phyloP scores from a whole-genome alignment of 1,140 invertebrate species.

The Lordiphosa collinella region DNA sequence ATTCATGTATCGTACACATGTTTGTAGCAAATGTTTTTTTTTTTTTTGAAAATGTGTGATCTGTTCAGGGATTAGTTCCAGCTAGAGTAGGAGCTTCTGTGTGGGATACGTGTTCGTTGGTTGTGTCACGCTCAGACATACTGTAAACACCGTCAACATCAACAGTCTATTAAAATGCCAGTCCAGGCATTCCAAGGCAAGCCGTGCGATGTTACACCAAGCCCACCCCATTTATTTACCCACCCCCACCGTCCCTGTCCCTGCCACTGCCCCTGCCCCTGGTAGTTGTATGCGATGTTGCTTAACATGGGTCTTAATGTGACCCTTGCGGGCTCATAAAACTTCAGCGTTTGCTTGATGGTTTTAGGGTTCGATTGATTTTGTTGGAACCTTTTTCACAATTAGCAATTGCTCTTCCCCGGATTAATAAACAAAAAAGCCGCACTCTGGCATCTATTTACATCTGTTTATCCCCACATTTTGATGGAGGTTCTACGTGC shows the following conservation, averaged over 20 bases:
- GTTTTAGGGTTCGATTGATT: slow-evolving; percentile 13
- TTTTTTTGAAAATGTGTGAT: no score
- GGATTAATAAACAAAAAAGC: no score
- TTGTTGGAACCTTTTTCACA: neutral
- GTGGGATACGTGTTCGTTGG: slow-evolving; percentile 27
- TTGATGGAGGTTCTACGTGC: slow-evolving; percentile 1
- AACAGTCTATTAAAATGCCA: slow-evolving; percentile 75
- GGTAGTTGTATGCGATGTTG: slow-evolving; percentile 40
- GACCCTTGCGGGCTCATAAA: slow-evolving; percentile 77
- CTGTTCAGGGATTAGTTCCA: no score
- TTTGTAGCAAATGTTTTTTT: no score
- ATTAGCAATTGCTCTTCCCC: no score
- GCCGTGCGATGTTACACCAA: slow-evolving; percentile 52
- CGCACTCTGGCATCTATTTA: neutral
- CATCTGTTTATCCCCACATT: neutral
- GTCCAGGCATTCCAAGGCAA: slow-evolving; percentile 46
- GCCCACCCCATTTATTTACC: slow-evolving; percentile 1
- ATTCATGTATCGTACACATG: no score
- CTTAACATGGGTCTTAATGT: slow-evolving; percentile 75
- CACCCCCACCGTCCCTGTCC: slow-evolving; percentile 14
- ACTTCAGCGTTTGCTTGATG: slow-evolving; percentile 43
- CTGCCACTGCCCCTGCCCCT: slow-evolving; percentile 11
- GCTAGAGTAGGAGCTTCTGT: neutral
- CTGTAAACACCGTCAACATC: slow-evolving; percentile 55
- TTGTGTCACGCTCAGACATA: slow-evolving; percentile 57